phyloP scores from a whole-genome alignment of 2,888 invertebrate species.

The Yponomeuta malinellus region DNA sequence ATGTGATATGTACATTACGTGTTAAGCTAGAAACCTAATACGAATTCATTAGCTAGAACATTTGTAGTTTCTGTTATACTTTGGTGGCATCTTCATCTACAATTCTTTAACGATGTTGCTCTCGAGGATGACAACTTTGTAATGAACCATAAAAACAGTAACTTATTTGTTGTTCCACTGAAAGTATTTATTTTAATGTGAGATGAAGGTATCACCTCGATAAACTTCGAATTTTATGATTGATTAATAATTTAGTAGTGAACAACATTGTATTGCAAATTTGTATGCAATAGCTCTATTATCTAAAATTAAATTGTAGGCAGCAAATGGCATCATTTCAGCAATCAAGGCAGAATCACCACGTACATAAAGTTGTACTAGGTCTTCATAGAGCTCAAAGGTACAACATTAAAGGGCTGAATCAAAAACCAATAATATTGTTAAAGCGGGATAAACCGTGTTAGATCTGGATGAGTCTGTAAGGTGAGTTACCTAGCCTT shows the following conservation, averaged over 20 bases:
- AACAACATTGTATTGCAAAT: conserved; percentile 14
- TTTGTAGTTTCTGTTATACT: background rate
- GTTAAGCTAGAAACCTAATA: background rate
- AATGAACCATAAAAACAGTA: conserved; percentile 34
- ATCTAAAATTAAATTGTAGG: background rate
- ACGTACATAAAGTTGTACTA: too few relatives aligned
- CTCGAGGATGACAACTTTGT: conserved; percentile 24
- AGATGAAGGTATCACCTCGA: conserved; percentile 30
- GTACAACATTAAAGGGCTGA: too few relatives aligned
- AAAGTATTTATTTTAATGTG: conserved; percentile 39
- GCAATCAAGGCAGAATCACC: too few relatives aligned
- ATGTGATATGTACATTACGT: too few relatives aligned
- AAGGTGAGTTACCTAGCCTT: too few relatives aligned
- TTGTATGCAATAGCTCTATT: background rate
- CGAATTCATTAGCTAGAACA: background rate
- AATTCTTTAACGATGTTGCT: conserved; percentile 2
- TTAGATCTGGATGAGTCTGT: too few relatives aligned
- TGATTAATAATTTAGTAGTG: conserved; percentile 30
- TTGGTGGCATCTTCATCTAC: background rate
- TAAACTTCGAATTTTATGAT: conserved; percentile 36
- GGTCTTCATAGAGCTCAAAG: too few relatives aligned
- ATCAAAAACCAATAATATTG: too few relatives aligned
- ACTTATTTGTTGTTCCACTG: conserved; percentile 31
- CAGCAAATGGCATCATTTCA: too few relatives aligned
- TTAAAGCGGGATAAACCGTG: too few relatives aligned